These are phyloP conservation scores for Eilema sororculum DNA, from an alignment of 2,888 invertebrate species.

Conservation along the genomic window DNA sequence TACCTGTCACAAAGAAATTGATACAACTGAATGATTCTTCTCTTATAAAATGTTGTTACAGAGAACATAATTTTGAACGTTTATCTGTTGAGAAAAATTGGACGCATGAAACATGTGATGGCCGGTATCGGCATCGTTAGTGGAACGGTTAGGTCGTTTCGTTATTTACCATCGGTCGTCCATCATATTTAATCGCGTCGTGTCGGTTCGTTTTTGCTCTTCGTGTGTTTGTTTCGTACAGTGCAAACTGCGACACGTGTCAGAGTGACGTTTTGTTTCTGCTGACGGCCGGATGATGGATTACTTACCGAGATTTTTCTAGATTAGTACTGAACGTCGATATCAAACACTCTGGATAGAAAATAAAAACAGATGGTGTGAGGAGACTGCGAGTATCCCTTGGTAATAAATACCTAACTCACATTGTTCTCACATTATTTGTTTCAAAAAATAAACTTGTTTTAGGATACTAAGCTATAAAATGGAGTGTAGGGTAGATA, in stretches of 20 bases:
- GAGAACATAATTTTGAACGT: constrained; percentile 54
- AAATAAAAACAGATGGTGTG: not conserved
- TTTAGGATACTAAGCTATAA: not conserved
- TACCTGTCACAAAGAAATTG: constrained; percentile 65
- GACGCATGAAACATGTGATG: constrained; percentile 67
- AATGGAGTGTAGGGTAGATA: too few relatives aligned
- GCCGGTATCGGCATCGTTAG: constrained; percentile 73
- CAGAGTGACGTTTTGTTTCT: constrained; percentile 65
- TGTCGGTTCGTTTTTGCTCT: constrained; percentile 63
- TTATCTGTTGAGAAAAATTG: constrained; percentile 70
- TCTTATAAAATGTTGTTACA: constrained; percentile 3
- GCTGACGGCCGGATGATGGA: constrained; percentile 64
- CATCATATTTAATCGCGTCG: constrained; percentile 80
- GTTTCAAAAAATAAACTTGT: not conserved
- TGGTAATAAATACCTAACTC: too few relatives aligned
- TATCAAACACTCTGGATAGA: not conserved
- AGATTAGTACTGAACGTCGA: constrained; percentile 37
- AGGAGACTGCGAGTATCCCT: not conserved
- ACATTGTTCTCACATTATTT: not conserved
- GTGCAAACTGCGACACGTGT: constrained; percentile 68
- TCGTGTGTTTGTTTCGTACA: constrained; percentile 55
- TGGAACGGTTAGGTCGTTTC: constrained; percentile 73
- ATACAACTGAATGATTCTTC: constrained; percentile 54
- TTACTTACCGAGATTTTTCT: constrained; percentile 55
- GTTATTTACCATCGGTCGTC: constrained; percentile 73